Evolutionary conservation across 1,140 invertebrate species (phyloP).

Genomic region (Ctenoplectra terminalis): DNA sequence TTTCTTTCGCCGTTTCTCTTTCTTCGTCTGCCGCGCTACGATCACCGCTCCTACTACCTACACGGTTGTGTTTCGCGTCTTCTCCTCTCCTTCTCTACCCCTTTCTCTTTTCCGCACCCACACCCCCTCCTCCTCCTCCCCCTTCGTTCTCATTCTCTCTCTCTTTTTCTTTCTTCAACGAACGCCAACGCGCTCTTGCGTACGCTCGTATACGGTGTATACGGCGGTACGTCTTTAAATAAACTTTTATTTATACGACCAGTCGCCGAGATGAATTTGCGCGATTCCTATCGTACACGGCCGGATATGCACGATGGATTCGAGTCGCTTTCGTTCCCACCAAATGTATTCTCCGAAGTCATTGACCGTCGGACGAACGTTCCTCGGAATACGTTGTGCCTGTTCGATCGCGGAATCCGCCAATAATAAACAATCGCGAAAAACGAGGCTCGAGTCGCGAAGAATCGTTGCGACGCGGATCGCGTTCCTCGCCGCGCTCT

Average conservation of each 20-base stretch:
- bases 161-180: conserved; percentile 4
- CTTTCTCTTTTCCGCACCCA: neutral
- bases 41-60: conserved; percentile 31
- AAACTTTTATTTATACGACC: conserved; percentile 82
- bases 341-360: conserved; percentile 66
- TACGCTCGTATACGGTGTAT: conserved; percentile 41
- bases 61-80: conserved; percentile 21
- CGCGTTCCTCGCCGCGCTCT: too few species aligned
- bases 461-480: too few species aligned
- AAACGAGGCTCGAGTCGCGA: neutral
- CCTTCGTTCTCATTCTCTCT: neutral
- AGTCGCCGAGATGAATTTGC: conserved; percentile 75
- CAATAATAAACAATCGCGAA: conserved; percentile 7
- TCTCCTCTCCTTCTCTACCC: conserved; percentile 6
- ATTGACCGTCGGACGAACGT: conserved; percentile 62
- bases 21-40: conserved; percentile 10
- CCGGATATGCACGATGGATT: conserved; percentile 71
- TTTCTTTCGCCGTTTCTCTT: conserved; percentile 11
- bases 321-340: conserved; percentile 67
- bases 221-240: conserved; percentile 79
- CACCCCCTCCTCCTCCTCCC: neutral
- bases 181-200: conserved; percentile 15
- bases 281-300: conserved; percentile 71
- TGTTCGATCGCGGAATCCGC: conserved; percentile 4
- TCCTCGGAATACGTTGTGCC: conserved; percentile 11